A percentile compares a stretch with the other conserved stretches of the same genome.
phyloP scores from a whole-genome alignment of 1,140 invertebrate genomes.

The Conus ventricosus region DNA sequence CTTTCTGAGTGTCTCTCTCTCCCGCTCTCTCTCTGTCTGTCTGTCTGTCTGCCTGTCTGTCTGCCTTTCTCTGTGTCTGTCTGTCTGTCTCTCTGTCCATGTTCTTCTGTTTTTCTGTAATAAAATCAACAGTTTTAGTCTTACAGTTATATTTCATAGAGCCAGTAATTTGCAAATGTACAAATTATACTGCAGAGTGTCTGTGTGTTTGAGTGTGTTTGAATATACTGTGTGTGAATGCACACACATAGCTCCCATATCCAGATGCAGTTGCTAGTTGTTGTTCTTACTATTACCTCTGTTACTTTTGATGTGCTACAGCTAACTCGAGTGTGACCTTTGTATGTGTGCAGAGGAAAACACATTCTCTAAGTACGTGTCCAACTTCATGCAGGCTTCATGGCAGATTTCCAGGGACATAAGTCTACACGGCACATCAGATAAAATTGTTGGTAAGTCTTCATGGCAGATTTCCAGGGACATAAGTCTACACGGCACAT shows the following conservation, averaged over 20 bases:
- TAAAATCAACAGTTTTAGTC: too few species aligned
- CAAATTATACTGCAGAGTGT: not conserved
- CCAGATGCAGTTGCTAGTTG: not conserved
- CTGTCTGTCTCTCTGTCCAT: too few species aligned
- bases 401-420: constrained; percentile 18
- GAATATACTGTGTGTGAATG: not conserved
- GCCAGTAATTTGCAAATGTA: too few species aligned
- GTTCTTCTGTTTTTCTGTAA: too few species aligned
- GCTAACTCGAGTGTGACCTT: not conserved
- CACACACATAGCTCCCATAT: not conserved
- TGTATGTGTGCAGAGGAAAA: not conserved
- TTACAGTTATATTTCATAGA: too few species aligned
- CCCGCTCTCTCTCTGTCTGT: too few species aligned
- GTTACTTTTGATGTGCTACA: not conserved
- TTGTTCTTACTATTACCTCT: not conserved
- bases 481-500: not conserved
- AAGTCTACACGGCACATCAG: not conserved
- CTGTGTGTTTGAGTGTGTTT: not conserved
- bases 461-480: constrained; percentile 14
- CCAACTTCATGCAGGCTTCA: constrained; percentile 21
- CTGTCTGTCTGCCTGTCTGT: too few species aligned
- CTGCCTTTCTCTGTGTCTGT: too few species aligned
- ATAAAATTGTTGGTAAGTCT: constrained; percentile 24
- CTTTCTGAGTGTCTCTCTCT: too few species aligned
- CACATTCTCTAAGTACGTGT: constrained; percentile 21